Evolutionary conservation across 1,140 invertebrate species (phyloP), one percentile per base, ranked within the genome.

Genomic region (Pachyrhynchus sulphureomaculatus): DNA sequence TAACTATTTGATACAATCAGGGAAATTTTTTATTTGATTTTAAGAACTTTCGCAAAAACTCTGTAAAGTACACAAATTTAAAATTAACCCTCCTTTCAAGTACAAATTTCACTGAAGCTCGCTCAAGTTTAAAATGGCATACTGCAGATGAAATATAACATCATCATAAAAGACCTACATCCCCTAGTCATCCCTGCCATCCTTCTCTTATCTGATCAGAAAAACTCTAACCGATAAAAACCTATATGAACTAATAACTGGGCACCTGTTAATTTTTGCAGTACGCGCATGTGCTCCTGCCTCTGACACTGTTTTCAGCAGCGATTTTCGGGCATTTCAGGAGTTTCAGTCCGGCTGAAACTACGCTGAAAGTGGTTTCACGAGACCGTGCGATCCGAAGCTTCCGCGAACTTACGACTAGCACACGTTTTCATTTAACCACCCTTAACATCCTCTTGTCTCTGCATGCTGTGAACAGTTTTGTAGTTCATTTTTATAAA

Each of bases 241-340:
- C 33, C 32, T 56, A 49, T 48, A 48, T 47, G 42, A 62, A 62
- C 60, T 62, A 62, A 55, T 61, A 61, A 61, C 49, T 37, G 20
- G 47, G 52, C 60, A 62, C 60, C 60, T 62, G 60, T 62, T 62
- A 62, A 55, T 55, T 62, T 62, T 62, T 55, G 60, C 60, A 62
- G 60, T 51, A 62, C 42, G 60, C 60, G 60, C 60, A 62, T 62
- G 60, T 55, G 52, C 54, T 41, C 42, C 36, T 41, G 60, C 42
- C 9, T 48, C 53, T 42, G 51, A 52, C 39, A 61, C 58, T 32
- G 48, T 61, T 54, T 62, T 62, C 52, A 62, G 52, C 52, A 62
- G 60, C 60, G 60, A 62, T 62, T 62, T 62, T 62, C 60, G 47
- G 60, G 42, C 32, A 47, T 61, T 61, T 61, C 42, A 49, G 51